Evolutionary conservation across 2,113 vertebrate species (phyloP), one percentile per base, ranked within the genome.

Genomic region (Vidua macroura): DNA sequence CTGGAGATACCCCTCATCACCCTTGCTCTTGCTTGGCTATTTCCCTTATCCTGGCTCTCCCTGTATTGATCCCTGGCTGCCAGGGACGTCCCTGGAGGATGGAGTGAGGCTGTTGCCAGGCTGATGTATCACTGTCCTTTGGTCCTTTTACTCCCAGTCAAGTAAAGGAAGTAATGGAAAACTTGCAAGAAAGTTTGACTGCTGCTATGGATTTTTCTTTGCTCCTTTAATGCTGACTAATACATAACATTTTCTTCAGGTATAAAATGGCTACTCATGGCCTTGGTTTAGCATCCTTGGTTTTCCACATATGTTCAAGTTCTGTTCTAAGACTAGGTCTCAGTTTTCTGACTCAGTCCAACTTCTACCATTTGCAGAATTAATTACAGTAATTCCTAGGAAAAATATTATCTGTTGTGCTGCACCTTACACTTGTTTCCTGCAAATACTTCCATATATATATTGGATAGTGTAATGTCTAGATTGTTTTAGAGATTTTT

Each of bases 61-160:
- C 33, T 0, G 0, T 6, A 39, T 46, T 0, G 25, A 60, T 80
- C 60, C 39, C 64, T 35, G 55, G 27, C 83, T 85, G 5, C 37
- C 30, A 30, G 37, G 18, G 11, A 19, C 14, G 7, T 58, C 53
- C n/a, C 46, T 44, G 51, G 41, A 33, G 68, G 63, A 31, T 0
- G 4, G 23, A 15, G 4, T 2, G 1, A 9, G 37, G 48, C 39
- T 72, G 10, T n/a, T n/a, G 33, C 22, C 24, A 24, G 31, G 35
- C 76, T 80, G 76, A 43, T 44, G 16, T 7, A 18, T 33, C 7
- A 1, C 22, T 67, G 39, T 67, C 69, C 52, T 78, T 58, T 67
- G 37, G 48, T 79, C n/a, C 56, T 73, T 69, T 66, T 51, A 3
- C 39, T 49, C 30, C 28, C 24, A 63, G 60, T 19, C 24, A 41